These are phyloP conservation scores for Acrocephalus arundinaceus DNA, from an alignment of 2,113 vertebrate genomes.

Conservation along the genomic window DNA sequence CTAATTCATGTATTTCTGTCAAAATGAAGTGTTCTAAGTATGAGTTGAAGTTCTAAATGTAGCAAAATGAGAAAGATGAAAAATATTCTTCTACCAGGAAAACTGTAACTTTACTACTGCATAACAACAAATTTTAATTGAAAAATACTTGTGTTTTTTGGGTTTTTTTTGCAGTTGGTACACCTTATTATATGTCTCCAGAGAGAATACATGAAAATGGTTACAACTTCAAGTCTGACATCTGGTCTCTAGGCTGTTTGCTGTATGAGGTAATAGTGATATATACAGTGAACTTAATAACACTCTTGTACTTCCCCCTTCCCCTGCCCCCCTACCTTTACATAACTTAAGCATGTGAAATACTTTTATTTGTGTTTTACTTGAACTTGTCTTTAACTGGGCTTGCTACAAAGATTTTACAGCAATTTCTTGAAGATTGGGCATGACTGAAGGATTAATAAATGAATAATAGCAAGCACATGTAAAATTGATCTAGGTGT, in stretches of 20 bases:
- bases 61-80: neutral
- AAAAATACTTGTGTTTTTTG: neutral
- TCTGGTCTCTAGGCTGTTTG: constrained; percentile 83
- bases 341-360: neutral
- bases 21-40: neutral
- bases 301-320: neutral
- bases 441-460: neutral
- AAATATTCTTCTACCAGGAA: neutral
- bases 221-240: constrained; percentile 90
- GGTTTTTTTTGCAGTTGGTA: constrained; percentile 78
- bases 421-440: neutral
- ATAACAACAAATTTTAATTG: neutral
- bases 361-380: neutral
- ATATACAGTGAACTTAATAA: neutral
- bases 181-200: constrained; percentile 88
- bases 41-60: neutral
- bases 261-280: constrained; percentile 79
- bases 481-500: neutral
- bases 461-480: neutral
- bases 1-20: neutral
- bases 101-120: neutral
- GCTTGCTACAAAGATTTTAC: neutral
- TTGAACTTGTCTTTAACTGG: neutral
- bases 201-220: constrained; percentile 88
- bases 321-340: neutral